Evolutionary conservation across 2,888 invertebrate species (phyloP).

Genomic region (Pantelozetes paolii): DNA sequence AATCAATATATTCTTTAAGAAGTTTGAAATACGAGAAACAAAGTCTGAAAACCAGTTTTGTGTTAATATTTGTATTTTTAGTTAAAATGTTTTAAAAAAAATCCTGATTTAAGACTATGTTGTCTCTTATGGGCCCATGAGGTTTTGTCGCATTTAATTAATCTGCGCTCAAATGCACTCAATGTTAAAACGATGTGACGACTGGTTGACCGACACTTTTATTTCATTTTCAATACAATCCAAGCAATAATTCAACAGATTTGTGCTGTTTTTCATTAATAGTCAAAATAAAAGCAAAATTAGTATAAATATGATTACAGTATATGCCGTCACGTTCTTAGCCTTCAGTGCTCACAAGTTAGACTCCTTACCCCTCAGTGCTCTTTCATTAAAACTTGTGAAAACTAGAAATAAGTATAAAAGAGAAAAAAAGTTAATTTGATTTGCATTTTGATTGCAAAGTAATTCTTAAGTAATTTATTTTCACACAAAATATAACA

Average conservation of each 20-base stretch:
- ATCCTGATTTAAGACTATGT: too few species aligned
- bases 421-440: neutral
- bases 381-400: slow-evolving; percentile 4
- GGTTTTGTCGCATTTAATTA: too few species aligned
- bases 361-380: neutral
- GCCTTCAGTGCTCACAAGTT: neutral
- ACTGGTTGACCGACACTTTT: too few species aligned
- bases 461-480: slow-evolving; percentile 14
- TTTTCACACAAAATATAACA: neutral
- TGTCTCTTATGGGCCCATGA: too few species aligned
- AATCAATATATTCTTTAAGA: neutral
- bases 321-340: neutral
- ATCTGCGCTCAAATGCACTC: too few species aligned
- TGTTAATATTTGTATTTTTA: too few species aligned
- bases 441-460: slow-evolving; percentile 29
- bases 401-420: slow-evolving; percentile 11
- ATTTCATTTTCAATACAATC: neutral
- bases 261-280: too few species aligned
- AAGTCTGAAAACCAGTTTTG: neutral
- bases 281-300: neutral
- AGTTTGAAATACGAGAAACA: neutral
- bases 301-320: neutral
- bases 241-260: too few species aligned
- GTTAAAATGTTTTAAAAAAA: too few species aligned
- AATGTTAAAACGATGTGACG: too few species aligned